Evolutionary conservation across 2,113 vertebrate genomes (phyloP).

Genomic region (Vidua macroura): DNA sequence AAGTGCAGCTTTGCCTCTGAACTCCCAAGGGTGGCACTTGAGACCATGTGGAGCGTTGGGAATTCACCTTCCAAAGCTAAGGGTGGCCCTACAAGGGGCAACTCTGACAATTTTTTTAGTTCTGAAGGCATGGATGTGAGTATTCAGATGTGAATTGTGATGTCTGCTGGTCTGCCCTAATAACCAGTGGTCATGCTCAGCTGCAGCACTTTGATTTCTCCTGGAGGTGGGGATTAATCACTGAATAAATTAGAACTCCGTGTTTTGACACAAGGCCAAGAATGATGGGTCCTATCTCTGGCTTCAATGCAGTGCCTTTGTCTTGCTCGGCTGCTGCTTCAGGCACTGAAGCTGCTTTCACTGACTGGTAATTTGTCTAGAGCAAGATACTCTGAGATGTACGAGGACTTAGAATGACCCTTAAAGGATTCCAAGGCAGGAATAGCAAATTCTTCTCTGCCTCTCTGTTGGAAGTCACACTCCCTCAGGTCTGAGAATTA

Average conservation of each 20-base stretch:
- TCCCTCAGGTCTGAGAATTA: not conserved
- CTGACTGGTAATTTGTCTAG: not conserved
- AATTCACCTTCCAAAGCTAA: not conserved
- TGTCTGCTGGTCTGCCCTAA: not conserved
- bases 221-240: not conserved
- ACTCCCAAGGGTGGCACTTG: not conserved
- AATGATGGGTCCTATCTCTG: not conserved
- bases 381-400: not conserved
- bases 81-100: not conserved
- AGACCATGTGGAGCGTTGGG: rapidly evolving
- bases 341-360: not conserved
- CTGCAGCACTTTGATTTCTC: not conserved
- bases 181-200: not conserved
- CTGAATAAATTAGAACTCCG: not conserved
- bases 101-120: not conserved
- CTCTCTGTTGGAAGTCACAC: not conserved
- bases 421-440: not conserved
- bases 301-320: not conserved
- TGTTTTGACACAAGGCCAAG: not conserved
- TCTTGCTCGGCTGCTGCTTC: not conserved
- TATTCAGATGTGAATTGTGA: not conserved
- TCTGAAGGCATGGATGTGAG: not conserved
- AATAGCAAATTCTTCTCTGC: rapidly evolving
- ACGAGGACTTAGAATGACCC: not conserved
- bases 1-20: not conserved